These are phyloP conservation scores for Halcyon chelicuti DNA, from an alignment of 2,797 vertebrate genomes.

Conservation along the genomic window DNA sequence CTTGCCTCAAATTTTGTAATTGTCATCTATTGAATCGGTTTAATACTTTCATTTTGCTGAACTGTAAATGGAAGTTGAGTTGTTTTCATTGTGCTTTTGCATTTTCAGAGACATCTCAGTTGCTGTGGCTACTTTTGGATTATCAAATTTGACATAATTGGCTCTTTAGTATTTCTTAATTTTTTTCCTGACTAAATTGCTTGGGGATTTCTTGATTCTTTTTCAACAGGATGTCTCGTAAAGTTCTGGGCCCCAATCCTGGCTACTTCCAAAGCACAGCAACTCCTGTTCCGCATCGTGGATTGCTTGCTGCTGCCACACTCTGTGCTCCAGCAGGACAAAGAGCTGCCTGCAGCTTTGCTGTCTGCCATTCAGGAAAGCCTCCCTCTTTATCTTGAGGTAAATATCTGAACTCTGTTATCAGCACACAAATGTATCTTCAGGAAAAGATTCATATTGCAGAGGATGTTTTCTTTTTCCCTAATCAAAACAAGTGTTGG, in stretches of 20 bases:
- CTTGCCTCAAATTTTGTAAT: neutral
- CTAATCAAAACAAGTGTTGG: neutral
- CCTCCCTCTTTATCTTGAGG: slow-evolving; percentile 94
- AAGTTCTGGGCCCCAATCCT: slow-evolving; percentile 95
- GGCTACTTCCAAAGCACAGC: slow-evolving; percentile 93
- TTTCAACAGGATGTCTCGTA: slow-evolving; percentile 87
- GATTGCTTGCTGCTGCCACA: slow-evolving; percentile 91
- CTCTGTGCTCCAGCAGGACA: slow-evolving; percentile 90
- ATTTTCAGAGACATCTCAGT: neutral
- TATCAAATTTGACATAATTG: neutral
- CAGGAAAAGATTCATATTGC: neutral
- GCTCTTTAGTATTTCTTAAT: neutral
- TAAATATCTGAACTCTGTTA: slow-evolving; percentile 22
- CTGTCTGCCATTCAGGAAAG: slow-evolving; percentile 88
- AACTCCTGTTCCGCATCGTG: slow-evolving; percentile 92
- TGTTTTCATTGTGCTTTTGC: neutral
- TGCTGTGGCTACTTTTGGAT: neutral
- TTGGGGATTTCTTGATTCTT: neutral
- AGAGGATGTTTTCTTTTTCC: neutral
- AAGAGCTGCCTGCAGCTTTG: slow-evolving; percentile 80
- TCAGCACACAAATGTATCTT: neutral
- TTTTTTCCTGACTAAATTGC: neutral
- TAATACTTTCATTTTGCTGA: neutral
- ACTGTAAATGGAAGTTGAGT: neutral
- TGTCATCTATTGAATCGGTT: neutral